Base-by-base conservation (phyloP, 2,888 invertebrate genomes). In the Lasioglossum morio region DNA sequence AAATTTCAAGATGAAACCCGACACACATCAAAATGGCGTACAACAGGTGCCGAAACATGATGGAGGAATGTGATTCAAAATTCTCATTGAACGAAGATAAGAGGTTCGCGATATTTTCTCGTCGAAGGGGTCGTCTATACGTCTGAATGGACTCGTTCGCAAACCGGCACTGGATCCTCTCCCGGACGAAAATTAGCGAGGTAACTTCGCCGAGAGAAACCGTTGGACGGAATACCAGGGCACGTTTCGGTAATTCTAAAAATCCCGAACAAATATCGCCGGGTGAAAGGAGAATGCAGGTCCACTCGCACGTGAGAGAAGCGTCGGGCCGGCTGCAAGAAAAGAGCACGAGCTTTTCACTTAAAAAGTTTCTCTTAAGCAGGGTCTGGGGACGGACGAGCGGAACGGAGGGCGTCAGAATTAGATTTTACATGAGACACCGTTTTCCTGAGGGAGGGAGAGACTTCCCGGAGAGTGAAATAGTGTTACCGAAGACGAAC, bases 301-400 rank as follows among this genome's bases (percentile, higher is more conserved):
- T 53, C 69, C 40, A 12, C 74, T 69, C 73, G 87, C 79, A 81
- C 83, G 86, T 84, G 87, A 72, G 82, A 84, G 82, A 79, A 78
- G 82, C 37, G n/a, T 69, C 69, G 80, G 80, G 40, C 53, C 46
- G 74, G 57, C 73, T 79, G 73, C 75, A 84, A 84, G 85, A 82
- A 88, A 81, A 77, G 75, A 86, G 86, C 79, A 81, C 80, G 82
- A 89, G 90, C 89, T 88, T 89, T 90, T 90, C 89, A 90, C 90
- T 91, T 90, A 90, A 91, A 91, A 91, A 91, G 90, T 91, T 91
- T 90, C 86, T 74, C 85, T 88, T 90, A 90, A 90, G 84, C 81
- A 88, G 88, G 86, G 86, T 83, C 84, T 76, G 60, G 88, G 79
- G 86, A 84, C 81, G 84, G 27, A 77, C 37, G 69, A 79, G 75